These are phyloP conservation scores for Pseudachorutes palmiensis DNA, from an alignment of 1,140 invertebrate genomes.

Conservation along the genomic window DNA sequence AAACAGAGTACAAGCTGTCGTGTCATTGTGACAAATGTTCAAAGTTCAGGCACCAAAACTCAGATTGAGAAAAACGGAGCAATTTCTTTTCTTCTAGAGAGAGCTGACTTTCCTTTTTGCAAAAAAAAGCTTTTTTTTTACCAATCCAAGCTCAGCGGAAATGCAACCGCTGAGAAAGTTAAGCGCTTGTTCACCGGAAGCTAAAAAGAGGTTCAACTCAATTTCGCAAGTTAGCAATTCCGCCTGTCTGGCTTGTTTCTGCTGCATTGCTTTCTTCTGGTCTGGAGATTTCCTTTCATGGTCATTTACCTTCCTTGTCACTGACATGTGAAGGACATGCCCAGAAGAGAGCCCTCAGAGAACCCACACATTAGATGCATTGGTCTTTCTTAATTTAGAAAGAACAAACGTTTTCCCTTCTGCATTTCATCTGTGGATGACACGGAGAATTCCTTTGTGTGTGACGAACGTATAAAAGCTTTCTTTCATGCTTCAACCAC, in stretches of 20 bases:
- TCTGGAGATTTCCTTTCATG: too few species aligned
- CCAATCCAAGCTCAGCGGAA: background rate
- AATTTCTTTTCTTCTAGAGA: background rate
- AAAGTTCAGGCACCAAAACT: conserved; percentile 6
- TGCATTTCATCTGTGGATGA: background rate
- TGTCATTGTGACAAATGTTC: conserved; percentile 13
- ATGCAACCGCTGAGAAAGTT: too few species aligned
- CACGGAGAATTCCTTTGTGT: background rate
- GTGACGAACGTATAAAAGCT: too few species aligned
- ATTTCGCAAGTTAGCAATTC: too few species aligned
- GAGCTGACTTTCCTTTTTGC: background rate
- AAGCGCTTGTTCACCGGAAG: too few species aligned
- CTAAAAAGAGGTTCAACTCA: background rate
- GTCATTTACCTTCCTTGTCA: too few species aligned
- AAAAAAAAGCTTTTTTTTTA: background rate
- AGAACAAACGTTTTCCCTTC: background rate
- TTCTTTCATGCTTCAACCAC: background rate
- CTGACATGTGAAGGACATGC: too few species aligned
- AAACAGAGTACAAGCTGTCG: conserved; percentile 10
- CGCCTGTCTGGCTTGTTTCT: too few species aligned
- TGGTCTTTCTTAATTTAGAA: too few species aligned
- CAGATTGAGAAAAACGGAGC: conserved; percentile 9
- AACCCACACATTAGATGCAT: too few species aligned
- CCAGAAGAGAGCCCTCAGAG: too few species aligned
- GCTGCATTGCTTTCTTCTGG: too few species aligned